Base-by-base conservation (phyloP, 2,797 vertebrate genomes). In the Poeciliopsis turneri region DNA sequence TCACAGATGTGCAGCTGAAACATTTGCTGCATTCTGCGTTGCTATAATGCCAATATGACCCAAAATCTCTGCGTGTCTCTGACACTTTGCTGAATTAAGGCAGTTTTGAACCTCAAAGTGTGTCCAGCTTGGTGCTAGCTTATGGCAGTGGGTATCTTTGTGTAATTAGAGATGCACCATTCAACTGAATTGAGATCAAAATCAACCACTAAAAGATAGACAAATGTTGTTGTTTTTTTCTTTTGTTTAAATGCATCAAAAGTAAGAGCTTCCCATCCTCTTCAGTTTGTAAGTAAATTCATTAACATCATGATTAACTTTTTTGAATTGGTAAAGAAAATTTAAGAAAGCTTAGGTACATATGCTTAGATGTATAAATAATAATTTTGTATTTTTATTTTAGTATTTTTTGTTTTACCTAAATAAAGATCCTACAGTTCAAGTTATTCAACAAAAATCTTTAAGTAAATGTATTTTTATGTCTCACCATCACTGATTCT, bases 401-500 rank as follows among this genome's bases (percentile, higher is more conserved):
- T 10, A 43, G 12, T 69, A 43, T 43, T 43, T 69, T 68, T 4
- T 5, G 8, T 66, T 66, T 66, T 66, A 41, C 23, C 3, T 23
- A 66, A 39, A 39, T 11, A 41, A n/a, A 69, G 20, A 43, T 15
- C 4, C 39, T n/a, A n/a, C 36, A n/a, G 39, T 43, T 43, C 13
- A 45, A 70, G 68, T 70, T 70, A 70, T 70, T 45, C 23, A 43
- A 15, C 43, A 69, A 66, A 66, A 39, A 70, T 3, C 20, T 69
- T 45, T 28, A 70, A 70, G 33, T 70, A 41, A 82, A 9, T 80
- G 9, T 59, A 46, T 80, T 28, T n/a, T 1, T 33, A 2, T 70
- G 13, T 51, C 16, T 75, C 6, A 33, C 70, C 5, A 80, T 64
- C 46, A 10, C 12, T 64, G 13, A 51, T 0, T 16, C 49, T 84